Evolutionary conservation across 2,888 invertebrate species (phyloP).

Genomic region (Calliopum simillimum): DNA sequence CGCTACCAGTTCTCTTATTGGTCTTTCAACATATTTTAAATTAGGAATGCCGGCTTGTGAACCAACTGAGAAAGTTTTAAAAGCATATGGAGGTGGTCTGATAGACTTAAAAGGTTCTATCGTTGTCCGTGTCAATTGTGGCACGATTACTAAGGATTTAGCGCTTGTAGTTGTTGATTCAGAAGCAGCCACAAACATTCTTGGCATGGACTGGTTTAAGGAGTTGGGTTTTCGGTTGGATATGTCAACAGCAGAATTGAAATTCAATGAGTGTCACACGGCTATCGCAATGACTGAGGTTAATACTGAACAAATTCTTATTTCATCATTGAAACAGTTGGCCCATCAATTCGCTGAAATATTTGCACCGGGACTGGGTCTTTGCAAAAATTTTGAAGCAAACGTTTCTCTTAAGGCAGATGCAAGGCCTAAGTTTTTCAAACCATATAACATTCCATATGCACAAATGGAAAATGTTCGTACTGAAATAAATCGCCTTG

Average conservation of each 20-base stretch:
- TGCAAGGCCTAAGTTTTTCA: slow-evolving; percentile 24
- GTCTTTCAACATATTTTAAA: neutral
- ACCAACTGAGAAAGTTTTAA: slow-evolving; percentile 2
- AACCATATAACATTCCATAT: slow-evolving; percentile 20
- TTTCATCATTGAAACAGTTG: neutral
- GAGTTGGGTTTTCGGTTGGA: slow-evolving; percentile 16
- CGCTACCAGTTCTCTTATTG: slow-evolving; percentile 16
- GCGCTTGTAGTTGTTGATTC: neutral
- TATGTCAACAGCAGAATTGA: neutral
- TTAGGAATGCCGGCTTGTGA: neutral
- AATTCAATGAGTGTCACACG: slow-evolving; percentile 22
- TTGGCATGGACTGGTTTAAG: slow-evolving; percentile 34
- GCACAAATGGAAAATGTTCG: slow-evolving; percentile 4
- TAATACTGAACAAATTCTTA: too few species aligned
- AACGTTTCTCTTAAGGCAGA: slow-evolving; percentile 18
- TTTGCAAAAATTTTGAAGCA: slow-evolving; percentile 15
- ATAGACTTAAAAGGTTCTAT: neutral
- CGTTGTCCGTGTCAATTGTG: neutral
- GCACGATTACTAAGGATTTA: too few species aligned
- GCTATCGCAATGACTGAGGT: too few species aligned
- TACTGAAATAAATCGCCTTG: neutral
- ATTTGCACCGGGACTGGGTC: slow-evolving; percentile 20
- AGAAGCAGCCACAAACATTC: neutral
- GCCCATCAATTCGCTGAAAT: slow-evolving; percentile 19
- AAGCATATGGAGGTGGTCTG: slow-evolving; percentile 4